These are phyloP conservation scores for Cacatua alba DNA, from an alignment of 2,113 vertebrate species.

Conservation along the genomic window DNA sequence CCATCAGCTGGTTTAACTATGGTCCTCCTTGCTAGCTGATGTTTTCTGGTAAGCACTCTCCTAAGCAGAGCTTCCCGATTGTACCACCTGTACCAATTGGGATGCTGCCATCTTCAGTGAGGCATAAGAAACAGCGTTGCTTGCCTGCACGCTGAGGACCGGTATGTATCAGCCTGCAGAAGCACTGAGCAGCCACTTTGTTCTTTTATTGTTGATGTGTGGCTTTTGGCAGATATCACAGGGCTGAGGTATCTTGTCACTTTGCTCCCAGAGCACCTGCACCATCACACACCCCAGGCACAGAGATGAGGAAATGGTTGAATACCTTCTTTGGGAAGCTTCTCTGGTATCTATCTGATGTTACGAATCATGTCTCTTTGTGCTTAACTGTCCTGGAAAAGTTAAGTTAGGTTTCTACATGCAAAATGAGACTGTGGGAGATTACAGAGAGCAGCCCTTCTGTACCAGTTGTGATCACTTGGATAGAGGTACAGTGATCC, in stretches of 20 bases:
- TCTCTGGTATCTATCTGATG: not conserved
- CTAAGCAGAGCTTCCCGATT: not conserved
- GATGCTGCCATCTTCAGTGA: not conserved
- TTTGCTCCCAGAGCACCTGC: not conserved
- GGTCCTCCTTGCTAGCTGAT: not conserved
- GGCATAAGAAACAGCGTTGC: not conserved
- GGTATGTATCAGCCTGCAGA: too few relatives aligned
- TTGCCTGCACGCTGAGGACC: rapidly evolving
- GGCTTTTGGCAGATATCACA: not conserved
- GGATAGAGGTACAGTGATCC: not conserved
- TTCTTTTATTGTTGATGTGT: rapidly evolving
- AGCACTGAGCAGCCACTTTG: not conserved
- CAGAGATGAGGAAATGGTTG: rapidly evolving
- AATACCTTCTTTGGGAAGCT: not conserved
- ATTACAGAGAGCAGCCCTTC: not conserved
- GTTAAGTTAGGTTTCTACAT: rapidly evolving
- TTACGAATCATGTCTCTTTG: not conserved
- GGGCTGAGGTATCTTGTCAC: not conserved
- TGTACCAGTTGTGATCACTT: not conserved
- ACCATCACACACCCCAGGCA: too few relatives aligned
- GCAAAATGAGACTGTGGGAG: not conserved
- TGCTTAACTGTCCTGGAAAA: not conserved
- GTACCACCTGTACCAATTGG: not conserved
- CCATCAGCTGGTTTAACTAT: not conserved
- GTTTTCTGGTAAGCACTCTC: not conserved